Conservation (phyloP, 1,140 invertebrate species). For the Lepeophtheirus salmonis region DNA sequence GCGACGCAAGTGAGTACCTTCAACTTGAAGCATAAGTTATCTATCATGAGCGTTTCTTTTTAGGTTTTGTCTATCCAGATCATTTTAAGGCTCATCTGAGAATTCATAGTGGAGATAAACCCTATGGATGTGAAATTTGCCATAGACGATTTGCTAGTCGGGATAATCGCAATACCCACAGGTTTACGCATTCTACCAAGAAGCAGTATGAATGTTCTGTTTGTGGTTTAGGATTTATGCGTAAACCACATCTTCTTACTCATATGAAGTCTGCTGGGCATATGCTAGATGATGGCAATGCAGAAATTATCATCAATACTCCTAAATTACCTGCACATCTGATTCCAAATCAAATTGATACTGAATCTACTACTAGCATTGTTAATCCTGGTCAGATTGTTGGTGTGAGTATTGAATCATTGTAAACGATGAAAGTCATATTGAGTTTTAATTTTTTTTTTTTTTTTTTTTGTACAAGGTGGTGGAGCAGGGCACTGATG, state of each 20-base stretch:
- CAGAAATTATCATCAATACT: background rate
- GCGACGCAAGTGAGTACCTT: slow-evolving; percentile 32
- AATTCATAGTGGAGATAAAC: slow-evolving; percentile 57
- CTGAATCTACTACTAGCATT: background rate
- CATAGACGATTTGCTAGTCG: slow-evolving; percentile 62
- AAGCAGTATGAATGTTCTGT: slow-evolving; percentile 64
- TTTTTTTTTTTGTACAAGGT: background rate
- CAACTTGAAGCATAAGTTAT: background rate
- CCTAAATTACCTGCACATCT: background rate
- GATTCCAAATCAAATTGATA: background rate
- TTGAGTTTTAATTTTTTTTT: background rate
- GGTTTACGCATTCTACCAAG: slow-evolving; percentile 63
- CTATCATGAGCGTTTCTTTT: background rate
- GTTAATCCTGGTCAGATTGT: background rate
- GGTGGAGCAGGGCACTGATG: background rate
- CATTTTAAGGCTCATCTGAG: slow-evolving; percentile 60
- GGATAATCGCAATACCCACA: slow-evolving; percentile 40
- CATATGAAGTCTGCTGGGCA: slow-evolving; percentile 40
- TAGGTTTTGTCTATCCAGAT: slow-evolving; percentile 57
- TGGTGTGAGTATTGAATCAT: background rate
- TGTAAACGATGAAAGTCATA: background rate
- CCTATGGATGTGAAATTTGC: slow-evolving; percentile 59
- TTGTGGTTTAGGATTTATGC: slow-evolving; percentile 59
- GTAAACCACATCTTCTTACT: slow-evolving; percentile 53
- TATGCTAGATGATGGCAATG: background rate